Conservation (phyloP, 2,113 vertebrate species). For the Gymnorhina tibicen region DNA sequence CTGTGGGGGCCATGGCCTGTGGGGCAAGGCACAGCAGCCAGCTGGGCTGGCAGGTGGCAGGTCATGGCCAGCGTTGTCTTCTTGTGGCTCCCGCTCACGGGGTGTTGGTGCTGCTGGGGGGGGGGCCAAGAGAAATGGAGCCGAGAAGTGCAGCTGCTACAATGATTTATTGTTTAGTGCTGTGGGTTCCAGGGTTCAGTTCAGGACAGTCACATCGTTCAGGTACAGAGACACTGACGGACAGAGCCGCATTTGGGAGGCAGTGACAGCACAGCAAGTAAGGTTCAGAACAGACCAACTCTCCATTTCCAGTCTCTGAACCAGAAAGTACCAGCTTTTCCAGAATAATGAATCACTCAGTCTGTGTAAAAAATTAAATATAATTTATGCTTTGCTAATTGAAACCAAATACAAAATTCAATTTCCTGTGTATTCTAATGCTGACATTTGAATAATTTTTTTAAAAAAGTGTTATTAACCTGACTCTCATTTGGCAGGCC, state of each 20-base stretch:
- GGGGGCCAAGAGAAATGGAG: not conserved
- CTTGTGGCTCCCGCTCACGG: fast-evolving
- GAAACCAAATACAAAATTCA: constrained; percentile 77
- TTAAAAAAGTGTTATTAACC: constrained; percentile 24
- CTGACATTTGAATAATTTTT: constrained; percentile 41
- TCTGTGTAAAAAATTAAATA: constrained; percentile 65
- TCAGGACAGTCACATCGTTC: not conserved
- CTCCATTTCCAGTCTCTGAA: constrained; percentile 36
- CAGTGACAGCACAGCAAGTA: not conserved
- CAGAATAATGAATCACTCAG: constrained; percentile 60
- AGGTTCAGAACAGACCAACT: not conserved
- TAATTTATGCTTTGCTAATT: constrained; percentile 76
- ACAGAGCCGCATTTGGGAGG: not conserved
- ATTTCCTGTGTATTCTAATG: constrained; percentile 57
- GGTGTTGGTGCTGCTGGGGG: not conserved
- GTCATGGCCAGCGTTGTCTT: fast-evolving
- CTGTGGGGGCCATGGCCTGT: fast-evolving
- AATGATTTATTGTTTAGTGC: constrained; percentile 51
- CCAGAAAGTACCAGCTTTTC: constrained; percentile 24
- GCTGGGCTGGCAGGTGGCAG: fast-evolving
- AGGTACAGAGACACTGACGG: constrained; percentile 35
- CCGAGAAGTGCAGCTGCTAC: not conserved
- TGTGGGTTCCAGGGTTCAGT: not conserved
- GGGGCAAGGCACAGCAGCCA: too few relatives aligned
- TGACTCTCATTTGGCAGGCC: not conserved